Evolutionary conservation across 2,797 vertebrate species (phyloP), one percentile per base, ranked within the genome.

Genomic region (Sebastes trivittatus): DNA sequence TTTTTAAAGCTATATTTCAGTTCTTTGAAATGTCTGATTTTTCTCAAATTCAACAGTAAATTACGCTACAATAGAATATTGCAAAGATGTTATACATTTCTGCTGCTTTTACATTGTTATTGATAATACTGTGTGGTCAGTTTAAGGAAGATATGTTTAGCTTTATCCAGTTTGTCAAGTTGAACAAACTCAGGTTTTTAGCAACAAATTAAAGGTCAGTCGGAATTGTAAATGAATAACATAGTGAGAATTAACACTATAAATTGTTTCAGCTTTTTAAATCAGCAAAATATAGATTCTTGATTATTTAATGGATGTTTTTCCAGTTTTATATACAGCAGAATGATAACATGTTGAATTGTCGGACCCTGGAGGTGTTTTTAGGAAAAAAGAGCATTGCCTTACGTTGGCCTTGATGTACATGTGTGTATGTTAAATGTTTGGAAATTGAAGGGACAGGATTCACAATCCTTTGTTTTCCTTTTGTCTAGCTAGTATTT

Each of bases 141-240:
- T 84, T 87, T 72, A 61, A 81, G 60, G 64, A 69, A 55, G 11
- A 29, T 61, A 60, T 46, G 56, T 89, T 87, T 75, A 84, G 86
- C 77, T 90, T 90, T 82, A 81, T 91, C 62, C 65, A 77, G 74
- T 89, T 90, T 91, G 85, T 88, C 60, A 69, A 67, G 59, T 83
- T 82, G 77, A 89, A 84, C 81, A 89, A 86, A 89, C 89, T 91
- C 88, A 85, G 88, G 84, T 86, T 81, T 81, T 66, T 77, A 72
- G 77, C 46, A 72, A 68, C 49, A 73, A 32, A 54, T 56, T 29
- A 71, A 78, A 81, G 73, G 75, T 87, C 70, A 67, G 79, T 80
- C 32, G 16, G 16, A 67, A 14, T 65, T 80, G 36, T 88, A 78
- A 67, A 74, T 72, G 2, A 66, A 78, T 72, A 78, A 63, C 59